phyloP scores from a whole-genome alignment of 2,113 vertebrate species.

The Microcebus ravelobensis region DNA sequence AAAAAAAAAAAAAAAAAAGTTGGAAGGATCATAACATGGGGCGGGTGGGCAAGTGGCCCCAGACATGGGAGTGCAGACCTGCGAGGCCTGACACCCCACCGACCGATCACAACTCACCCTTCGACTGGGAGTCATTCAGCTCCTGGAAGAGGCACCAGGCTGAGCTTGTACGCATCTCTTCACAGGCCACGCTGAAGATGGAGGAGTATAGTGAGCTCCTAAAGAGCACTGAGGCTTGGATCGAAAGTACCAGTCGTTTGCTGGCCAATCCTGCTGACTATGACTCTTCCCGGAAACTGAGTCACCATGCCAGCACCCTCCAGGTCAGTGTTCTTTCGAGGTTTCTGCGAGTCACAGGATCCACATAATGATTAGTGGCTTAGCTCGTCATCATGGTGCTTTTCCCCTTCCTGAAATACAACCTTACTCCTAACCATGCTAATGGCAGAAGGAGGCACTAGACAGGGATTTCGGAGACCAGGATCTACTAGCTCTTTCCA shows the following conservation, averaged over 20 bases:
- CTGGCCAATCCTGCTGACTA: constrained; percentile 86
- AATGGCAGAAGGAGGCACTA: neutral
- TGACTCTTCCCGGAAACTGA: constrained; percentile 88
- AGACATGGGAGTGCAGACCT: neutral
- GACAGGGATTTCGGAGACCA: neutral
- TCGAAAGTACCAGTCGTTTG: constrained; percentile 88
- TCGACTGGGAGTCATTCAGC: neutral
- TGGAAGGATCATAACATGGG: neutral
- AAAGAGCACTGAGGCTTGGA: constrained; percentile 89
- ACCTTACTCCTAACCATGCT: neutral
- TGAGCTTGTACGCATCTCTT: constrained; percentile 2
- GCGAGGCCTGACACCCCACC: neutral
- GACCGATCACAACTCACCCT: neutral
- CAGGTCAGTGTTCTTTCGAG: constrained; percentile 84
- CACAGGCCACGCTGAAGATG: constrained; percentile 89
- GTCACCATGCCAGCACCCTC: constrained; percentile 86
- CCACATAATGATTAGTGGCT: neutral
- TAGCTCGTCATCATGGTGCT: fast-evolving
- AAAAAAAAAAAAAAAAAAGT: too few relatives aligned
- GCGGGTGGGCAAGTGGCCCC: neutral
- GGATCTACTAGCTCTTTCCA: neutral
- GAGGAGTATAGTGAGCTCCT: constrained; percentile 93
- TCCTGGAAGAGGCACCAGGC: neutral
- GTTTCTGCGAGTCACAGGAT: neutral
- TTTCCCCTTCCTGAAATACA: neutral